Evolutionary conservation across 2,888 invertebrate species (phyloP), one percentile per base, ranked within the genome.

Genomic region (Pasiphila rectangulata): DNA sequence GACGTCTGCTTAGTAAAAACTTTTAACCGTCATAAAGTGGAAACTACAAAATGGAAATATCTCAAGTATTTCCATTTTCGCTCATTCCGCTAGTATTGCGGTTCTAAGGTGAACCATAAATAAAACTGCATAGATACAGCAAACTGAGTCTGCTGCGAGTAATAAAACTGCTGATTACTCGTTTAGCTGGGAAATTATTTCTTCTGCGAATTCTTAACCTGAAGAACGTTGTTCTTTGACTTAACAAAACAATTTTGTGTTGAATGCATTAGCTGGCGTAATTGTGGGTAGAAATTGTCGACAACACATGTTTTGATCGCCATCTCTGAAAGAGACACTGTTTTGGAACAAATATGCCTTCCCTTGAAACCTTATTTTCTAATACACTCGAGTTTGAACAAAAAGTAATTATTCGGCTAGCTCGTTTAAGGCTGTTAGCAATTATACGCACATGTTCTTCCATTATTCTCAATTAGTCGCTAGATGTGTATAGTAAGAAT

Each of bases 51-150:
- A n/a, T n/a, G n/a, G n/a, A n/a, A n/a, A n/a, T n/a, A n/a, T n/a
- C n/a, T 16, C 32, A 41, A 21, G 25, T 37, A 44, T 49, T 49
- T 36, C 29, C 36, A 36, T 37, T 41, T 40, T 41, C 10, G 23
- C 32, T 41, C 50, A 50, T 50, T 45, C 9, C 23, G 23, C 39
- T 29, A 32, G 27, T 46, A 46, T 41, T 48, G 35, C 53, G 36
- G 36, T 41, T 48, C 40, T 40, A 38, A 54, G 37, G 44, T 38
- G 44, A 44, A 24, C 6, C 34, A 40, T 39, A 48, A 34, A 3
- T 30, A 32, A 7, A 27, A 13, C 12, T 27, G 13, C 13, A 13
- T n/a, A 13, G 13, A 3, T 12, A 4, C 12, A 25, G 16, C n/a
- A 30, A 30, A 9, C 16, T 7, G 9, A 27, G 25, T 27, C 25